Evolutionary conservation across 2,888 invertebrate species (phyloP).

Genomic region (Oligia fasciuncula): DNA sequence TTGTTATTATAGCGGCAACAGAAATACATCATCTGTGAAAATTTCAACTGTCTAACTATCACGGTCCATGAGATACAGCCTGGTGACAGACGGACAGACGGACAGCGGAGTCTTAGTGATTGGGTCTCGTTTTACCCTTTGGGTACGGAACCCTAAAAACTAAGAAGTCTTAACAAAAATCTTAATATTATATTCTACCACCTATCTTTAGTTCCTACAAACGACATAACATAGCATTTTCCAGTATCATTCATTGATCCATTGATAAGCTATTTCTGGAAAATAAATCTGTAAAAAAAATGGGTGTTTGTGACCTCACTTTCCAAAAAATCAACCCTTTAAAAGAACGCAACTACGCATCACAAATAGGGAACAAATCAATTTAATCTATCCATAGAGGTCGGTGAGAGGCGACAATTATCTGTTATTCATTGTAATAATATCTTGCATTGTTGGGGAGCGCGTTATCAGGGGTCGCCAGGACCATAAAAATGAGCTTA

Average conservation of each 20-base stretch:
- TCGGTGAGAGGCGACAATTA: constrained; percentile 79
- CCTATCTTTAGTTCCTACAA: neutral
- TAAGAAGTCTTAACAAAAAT: neutral
- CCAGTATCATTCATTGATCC: neutral
- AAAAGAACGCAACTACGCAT: constrained; percentile 31
- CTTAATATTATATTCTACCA: neutral
- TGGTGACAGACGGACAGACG: too few relatives aligned
- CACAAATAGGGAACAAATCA: constrained; percentile 65
- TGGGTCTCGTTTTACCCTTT: too few relatives aligned
- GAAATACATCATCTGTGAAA: too few relatives aligned
- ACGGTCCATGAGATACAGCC: too few relatives aligned
- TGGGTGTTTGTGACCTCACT: neutral
- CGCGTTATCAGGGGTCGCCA: constrained; percentile 85
- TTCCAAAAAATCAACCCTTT: neutral
- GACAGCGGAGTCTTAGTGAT: too few relatives aligned
- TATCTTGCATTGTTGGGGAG: constrained; percentile 86
- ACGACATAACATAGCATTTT: neutral
- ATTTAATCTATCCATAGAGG: constrained; percentile 67
- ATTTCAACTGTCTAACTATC: too few relatives aligned
- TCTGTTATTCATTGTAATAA: constrained; percentile 84
- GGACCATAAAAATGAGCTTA: constrained; percentile 90
- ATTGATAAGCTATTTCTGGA: neutral
- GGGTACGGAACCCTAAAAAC: neutral
- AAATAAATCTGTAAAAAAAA: neutral
- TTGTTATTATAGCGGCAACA: too few relatives aligned